These are phyloP conservation scores for Engraulis encrasicolus DNA, from an alignment of 2,113 vertebrate species.

Conservation along the genomic window DNA sequence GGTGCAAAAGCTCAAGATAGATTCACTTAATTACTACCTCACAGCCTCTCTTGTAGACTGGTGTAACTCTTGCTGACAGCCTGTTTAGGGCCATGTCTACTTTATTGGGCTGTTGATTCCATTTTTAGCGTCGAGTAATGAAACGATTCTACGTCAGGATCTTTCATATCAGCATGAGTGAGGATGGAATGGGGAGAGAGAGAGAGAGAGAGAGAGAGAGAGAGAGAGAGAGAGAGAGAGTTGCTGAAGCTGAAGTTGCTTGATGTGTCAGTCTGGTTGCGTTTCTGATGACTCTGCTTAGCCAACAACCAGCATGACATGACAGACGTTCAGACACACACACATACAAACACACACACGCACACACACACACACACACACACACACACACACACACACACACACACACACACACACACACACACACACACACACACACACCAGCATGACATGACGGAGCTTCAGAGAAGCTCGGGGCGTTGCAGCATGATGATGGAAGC, in stretches of 20 bases:
- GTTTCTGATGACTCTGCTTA: not conserved
- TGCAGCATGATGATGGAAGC: not conserved
- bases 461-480: not conserved
- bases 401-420: no score
- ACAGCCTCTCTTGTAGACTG: not conserved
- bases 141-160: not conserved
- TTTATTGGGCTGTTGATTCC: not conserved
- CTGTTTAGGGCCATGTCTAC: not conserved
- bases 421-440: no score
- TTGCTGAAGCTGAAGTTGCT: not conserved
- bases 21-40: not conserved
- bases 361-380: no score
- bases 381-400: no score
- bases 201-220: no score
- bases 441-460: no score
- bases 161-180: not conserved
- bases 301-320: not conserved
- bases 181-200: no score
- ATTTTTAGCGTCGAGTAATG: not conserved
- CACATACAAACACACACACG: no score
- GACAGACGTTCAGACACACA: no score
- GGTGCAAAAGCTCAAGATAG: no score
- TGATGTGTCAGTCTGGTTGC: conserved; percentile 10
- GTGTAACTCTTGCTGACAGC: not conserved
- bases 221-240: no score